Evolutionary conservation across 1,140 invertebrate genomes (phyloP).

Genomic region (Heliconius hewitsoni): DNA sequence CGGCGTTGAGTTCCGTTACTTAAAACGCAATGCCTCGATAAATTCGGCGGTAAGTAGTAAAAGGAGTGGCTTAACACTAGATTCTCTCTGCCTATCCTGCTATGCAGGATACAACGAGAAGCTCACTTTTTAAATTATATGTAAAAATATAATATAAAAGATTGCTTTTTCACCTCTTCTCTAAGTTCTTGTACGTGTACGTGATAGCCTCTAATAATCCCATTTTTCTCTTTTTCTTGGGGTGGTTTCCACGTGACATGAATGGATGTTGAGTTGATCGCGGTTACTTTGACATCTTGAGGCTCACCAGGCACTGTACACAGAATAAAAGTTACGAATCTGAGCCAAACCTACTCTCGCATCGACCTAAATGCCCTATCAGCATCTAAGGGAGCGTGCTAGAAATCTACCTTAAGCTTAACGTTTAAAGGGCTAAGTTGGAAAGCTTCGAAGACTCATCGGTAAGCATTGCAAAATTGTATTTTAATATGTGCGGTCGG

Average conservation of each 20-base stretch:
- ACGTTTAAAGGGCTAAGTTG: constrained; percentile 59
- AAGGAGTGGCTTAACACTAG: too few species aligned
- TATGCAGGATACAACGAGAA: too few species aligned
- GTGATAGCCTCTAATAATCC: constrained; percentile 98
- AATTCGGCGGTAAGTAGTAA: too few species aligned
- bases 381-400: constrained; percentile 79
- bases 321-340: constrained; percentile 47
- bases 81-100: too few species aligned
- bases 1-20: too few species aligned
- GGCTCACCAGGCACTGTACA: constrained; percentile 96
- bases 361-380: constrained; percentile 78
- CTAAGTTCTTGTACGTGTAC: constrained; percentile 96
- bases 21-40: too few species aligned
- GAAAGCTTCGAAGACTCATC: constrained; percentile 63
- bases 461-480: constrained; percentile 52
- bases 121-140: too few species aligned
- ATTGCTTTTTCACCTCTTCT: constrained; percentile 84
- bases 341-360: constrained; percentile 42
- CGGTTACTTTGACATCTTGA: constrained; percentile 91
- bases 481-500: constrained; percentile 62
- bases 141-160: neutral
- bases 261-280: constrained; percentile 96
- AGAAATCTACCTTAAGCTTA: constrained; percentile 71
- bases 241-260: constrained; percentile 96
- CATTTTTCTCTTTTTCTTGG: constrained; percentile 93